phyloP scores from a whole-genome alignment of 2,797 vertebrate genomes.

The Gymnothorax javanicus region DNA sequence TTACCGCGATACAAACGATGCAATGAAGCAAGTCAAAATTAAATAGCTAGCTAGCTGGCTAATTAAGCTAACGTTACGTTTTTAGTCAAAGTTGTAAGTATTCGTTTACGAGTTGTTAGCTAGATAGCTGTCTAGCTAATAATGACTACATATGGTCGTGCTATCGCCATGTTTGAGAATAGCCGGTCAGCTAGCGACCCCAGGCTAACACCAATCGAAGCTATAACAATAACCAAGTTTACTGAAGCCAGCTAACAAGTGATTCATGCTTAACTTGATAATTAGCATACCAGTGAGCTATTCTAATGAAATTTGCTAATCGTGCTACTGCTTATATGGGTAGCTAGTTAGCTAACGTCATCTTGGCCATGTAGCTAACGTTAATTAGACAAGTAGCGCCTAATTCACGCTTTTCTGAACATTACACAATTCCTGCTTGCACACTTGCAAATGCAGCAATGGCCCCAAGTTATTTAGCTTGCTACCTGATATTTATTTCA shows the following conservation, averaged over 20 bases:
- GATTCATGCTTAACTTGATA: not conserved
- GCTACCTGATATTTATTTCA: slow-evolving; percentile 57
- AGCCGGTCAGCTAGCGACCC: not conserved
- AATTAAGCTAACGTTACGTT: no score
- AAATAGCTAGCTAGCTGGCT: no score
- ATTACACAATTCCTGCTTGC: not conserved
- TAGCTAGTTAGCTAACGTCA: not conserved
- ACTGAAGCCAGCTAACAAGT: not conserved
- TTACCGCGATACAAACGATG: not conserved
- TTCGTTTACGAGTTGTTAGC: no score
- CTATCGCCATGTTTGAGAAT: not conserved
- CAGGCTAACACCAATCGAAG: not conserved
- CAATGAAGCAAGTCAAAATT: not conserved
- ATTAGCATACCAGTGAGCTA: not conserved
- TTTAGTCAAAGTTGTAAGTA: no score
- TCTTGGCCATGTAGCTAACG: not conserved
- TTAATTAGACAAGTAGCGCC: not conserved
- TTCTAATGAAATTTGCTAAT: not conserved
- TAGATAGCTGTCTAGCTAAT: no score
- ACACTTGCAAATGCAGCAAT: not conserved
- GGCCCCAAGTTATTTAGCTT: slow-evolving; percentile 17
- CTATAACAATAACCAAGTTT: not conserved
- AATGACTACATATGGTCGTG: not conserved
- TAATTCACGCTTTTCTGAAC: not conserved
- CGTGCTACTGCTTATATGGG: not conserved